phyloP scores from a whole-genome alignment of 2,797 vertebrate genomes.

The Carcharodon carcharias region DNA sequence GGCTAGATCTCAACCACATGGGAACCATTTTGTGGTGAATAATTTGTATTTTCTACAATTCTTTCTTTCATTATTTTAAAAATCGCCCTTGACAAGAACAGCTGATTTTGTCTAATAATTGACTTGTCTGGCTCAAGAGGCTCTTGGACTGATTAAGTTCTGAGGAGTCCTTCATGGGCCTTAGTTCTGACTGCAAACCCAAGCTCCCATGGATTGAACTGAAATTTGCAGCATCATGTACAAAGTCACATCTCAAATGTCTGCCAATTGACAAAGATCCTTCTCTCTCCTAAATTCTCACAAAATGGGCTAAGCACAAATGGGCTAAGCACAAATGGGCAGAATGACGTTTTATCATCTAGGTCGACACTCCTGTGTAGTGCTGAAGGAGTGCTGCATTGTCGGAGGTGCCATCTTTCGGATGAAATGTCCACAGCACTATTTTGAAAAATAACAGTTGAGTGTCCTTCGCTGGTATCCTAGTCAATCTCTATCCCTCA shows the following conservation, averaged over 20 bases:
- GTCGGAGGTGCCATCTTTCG: neutral
- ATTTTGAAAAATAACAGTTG: neutral
- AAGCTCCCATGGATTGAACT: neutral
- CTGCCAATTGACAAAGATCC: neutral
- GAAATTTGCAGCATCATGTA: neutral
- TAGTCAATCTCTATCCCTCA: neutral
- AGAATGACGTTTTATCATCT: neutral
- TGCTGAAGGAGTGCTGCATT: neutral
- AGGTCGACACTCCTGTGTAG: no score
- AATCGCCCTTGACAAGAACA: conserved; percentile 3
- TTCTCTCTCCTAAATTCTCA: neutral
- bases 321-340: neutral
- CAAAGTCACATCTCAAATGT: neutral
- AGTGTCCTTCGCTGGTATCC: neutral
- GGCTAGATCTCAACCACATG: neutral
- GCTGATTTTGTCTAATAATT: neutral
- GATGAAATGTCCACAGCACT: neutral
- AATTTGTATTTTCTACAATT: neutral
- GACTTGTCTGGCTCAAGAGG: neutral
- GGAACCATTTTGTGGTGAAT: neutral
- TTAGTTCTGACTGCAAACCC: neutral
- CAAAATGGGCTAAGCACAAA: neutral
- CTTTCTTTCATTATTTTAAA: neutral
- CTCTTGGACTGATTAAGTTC: neutral
- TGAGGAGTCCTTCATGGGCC: neutral